These are phyloP conservation scores for Drosophila littoralis DNA, from an alignment of 1,140 invertebrate genomes.

Conservation along the genomic window DNA sequence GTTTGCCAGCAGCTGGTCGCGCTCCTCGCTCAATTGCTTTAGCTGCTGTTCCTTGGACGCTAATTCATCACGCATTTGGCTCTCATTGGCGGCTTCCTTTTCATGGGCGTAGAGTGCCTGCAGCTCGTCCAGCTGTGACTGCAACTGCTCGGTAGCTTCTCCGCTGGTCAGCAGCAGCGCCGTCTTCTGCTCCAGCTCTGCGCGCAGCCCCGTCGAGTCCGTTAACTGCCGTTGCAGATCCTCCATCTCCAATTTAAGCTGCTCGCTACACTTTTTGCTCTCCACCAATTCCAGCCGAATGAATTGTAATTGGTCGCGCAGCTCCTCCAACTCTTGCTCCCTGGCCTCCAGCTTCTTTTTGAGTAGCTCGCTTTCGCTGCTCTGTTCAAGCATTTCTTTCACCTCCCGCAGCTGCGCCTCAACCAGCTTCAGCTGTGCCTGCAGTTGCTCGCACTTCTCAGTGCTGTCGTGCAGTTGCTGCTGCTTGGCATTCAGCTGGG, in stretches of 20 bases:
- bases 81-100: too few relatives aligned
- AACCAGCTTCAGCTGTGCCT: background rate
- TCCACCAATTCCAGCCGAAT: background rate
- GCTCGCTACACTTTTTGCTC: background rate
- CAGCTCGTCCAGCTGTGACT: conserved; percentile 14
- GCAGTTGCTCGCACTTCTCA: conserved; percentile 4
- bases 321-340: background rate
- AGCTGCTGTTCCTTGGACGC: background rate
- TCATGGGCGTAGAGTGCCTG: background rate
- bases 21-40: conserved; percentile 38
- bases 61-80: too few relatives aligned
- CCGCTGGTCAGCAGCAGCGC: background rate
- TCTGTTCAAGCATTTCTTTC: background rate
- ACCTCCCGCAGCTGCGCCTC: background rate
- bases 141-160: background rate
- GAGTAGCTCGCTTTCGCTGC: background rate
- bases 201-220: background rate
- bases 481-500: conserved; percentile 22
- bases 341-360: too few relatives aligned
- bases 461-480: background rate
- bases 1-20: conserved; percentile 3
- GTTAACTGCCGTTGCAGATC: conserved; percentile 4
- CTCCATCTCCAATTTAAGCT: conserved; percentile 5
- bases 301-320: background rate
- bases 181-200: conserved; percentile 1